A percentile compares a stretch with the other conserved stretches of the same genome.
These are phyloP conservation scores for Symphodus melops DNA, from an alignment of 2,113 vertebrate species.

Conservation along the genomic window DNA sequence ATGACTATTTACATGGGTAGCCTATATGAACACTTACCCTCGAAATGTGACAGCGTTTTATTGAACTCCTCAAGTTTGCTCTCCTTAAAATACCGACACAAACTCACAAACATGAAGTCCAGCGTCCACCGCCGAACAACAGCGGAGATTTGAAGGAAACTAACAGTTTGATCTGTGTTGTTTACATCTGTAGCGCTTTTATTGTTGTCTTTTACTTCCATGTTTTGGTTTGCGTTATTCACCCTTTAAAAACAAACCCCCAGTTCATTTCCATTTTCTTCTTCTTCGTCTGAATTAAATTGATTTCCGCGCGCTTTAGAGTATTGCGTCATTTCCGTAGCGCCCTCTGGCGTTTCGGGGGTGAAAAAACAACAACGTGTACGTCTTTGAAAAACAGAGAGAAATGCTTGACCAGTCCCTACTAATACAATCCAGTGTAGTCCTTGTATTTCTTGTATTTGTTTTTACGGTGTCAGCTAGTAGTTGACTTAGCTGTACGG, in stretches of 20 bases:
- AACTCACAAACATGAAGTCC: slow-evolving; percentile 75
- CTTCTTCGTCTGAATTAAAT: neutral
- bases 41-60: slow-evolving; percentile 46
- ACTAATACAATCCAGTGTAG: too few relatives aligned
- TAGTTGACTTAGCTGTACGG: too few relatives aligned
- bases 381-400: too few relatives aligned
- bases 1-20: too few relatives aligned
- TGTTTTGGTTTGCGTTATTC: neutral
- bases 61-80: slow-evolving; percentile 61
- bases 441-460: too few relatives aligned
- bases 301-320: slow-evolving; percentile 34
- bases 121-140: slow-evolving; percentile 73
- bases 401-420: too few relatives aligned
- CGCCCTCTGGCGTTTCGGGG: slow-evolving; percentile 34
- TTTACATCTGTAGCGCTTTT: neutral
- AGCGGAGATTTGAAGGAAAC: slow-evolving; percentile 26
- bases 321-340: fast-evolving
- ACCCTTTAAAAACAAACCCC: fast-evolving
- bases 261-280: neutral
- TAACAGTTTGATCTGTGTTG: neutral
- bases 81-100: slow-evolving; percentile 76
- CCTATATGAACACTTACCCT: slow-evolving; percentile 79
- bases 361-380: slow-evolving; percentile 6
- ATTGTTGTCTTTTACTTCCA: neutral
- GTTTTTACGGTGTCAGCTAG: too few relatives aligned